Base-by-base conservation (phyloP, 1,140 invertebrate genomes). In the Drosophila oshimai region DNA sequence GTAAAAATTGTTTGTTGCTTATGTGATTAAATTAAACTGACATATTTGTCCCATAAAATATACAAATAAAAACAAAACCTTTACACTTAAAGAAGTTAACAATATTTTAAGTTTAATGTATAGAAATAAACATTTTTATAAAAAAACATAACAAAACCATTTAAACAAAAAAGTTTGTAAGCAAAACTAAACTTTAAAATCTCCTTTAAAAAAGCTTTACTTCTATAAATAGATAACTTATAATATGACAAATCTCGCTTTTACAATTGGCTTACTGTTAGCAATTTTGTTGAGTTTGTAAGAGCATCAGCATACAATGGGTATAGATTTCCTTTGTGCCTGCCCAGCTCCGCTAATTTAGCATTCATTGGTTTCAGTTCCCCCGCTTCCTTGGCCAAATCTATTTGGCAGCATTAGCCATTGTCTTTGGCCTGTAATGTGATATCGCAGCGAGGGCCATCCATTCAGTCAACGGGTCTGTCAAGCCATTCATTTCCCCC, bases 351-450 rank as follows among this genome's bases (percentile, higher is more conserved):
- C 3, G n/a, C 64, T 46, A 58, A 69, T 69, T 70, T 42, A 6
- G 64, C 29, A 41, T 69, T 69, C 67, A 57, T 69, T 47, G 26
- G 29, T 9, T 24, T 24, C 15, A 12, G 15, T 18, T 68, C 20
- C 34, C 17, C 7, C 3, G 5, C 34, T 34, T 24, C 46, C 10
- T 6, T 10, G 4, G 22, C 57, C n/a, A 64, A 47, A 46, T 53
- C 31, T 51, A 72, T 62, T 70, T 69, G 62, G 51, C 49, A 33
- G 46, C 22, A 49, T 31, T 51, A 41, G 17, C 72, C 44, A 73
- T 86, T 87, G 80, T 87, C 76, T 86, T 69, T 73, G 44, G 42
- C 6, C 42, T 51, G 80, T 76, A 86, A 86, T 73, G 61, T 34
- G 80, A 86, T 87, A 80, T 68, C 42, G 44, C 26, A 33, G 54